Evolutionary conservation across 1,140 invertebrate species (phyloP).

Genomic region (Phthorimaea operculella): DNA sequence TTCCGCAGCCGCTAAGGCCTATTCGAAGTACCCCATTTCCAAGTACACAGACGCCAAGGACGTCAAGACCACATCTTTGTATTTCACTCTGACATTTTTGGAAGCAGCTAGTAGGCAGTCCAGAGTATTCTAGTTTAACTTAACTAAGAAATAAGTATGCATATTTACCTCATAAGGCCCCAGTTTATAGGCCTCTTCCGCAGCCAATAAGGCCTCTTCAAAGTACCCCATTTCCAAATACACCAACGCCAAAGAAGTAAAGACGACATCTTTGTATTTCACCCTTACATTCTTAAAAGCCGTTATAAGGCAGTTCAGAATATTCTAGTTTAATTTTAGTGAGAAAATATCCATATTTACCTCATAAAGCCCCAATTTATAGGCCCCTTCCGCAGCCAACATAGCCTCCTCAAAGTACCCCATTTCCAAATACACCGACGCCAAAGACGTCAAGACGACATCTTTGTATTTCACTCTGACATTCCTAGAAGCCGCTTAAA

Average conservation of each 20-base stretch:
- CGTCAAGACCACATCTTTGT: slow-evolving; percentile 71
- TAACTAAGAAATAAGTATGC: too few species aligned
- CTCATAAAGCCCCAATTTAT: slow-evolving; percentile 72
- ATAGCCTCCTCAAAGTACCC: slow-evolving; percentile 73
- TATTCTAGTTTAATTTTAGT: too few species aligned
- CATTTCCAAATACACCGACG: slow-evolving; percentile 72
- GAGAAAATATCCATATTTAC: too few species aligned
- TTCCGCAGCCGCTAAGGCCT: slow-evolving; percentile 68
- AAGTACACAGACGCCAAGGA: slow-evolving; percentile 73
- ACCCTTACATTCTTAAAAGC: slow-evolving; percentile 65
- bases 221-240: slow-evolving; percentile 73
- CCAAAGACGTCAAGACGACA: slow-evolving; percentile 72
- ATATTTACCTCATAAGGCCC: slow-evolving; percentile 75
- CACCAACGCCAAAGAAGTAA: slow-evolving; percentile 72
- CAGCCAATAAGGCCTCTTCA: slow-evolving; percentile 70
- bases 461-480: slow-evolving; percentile 66
- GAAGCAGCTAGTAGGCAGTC: slow-evolving; percentile 72
- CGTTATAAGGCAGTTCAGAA: slow-evolving; percentile 72
- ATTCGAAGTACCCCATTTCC: slow-evolving; percentile 73
- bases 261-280: slow-evolving; percentile 68
- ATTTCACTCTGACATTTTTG: slow-evolving; percentile 54
- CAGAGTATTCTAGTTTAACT: too few species aligned
- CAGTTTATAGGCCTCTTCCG: slow-evolving; percentile 69
- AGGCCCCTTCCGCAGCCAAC: slow-evolving; percentile 68
- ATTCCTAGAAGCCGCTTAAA: slow-evolving; percentile 68